phyloP scores from a whole-genome alignment of 2,113 vertebrate species.

The Periophthalmodon schlosseri region DNA sequence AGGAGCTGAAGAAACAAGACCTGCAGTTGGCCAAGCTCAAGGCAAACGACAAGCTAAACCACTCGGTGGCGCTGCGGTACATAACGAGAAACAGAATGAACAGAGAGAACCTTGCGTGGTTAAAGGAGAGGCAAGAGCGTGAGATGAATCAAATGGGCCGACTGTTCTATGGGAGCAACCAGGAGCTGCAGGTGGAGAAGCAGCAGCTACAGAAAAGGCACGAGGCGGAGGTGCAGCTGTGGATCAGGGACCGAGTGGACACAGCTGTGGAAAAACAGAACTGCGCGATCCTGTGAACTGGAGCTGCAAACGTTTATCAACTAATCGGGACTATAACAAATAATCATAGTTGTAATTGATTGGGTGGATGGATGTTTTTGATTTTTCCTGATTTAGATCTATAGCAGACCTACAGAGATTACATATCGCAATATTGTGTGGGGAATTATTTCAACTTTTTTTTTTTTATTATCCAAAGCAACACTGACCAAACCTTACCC shows the following conservation, averaged over 20 bases:
- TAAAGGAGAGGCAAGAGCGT: conserved; percentile 9
- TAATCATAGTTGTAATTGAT: no score
- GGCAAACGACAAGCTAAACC: accelerated
- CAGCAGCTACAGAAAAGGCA: background rate
- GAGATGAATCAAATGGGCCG: background rate
- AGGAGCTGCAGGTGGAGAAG: background rate
- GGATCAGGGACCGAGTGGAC: conserved; percentile 23
- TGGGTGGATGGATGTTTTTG: no score
- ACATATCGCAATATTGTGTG: no score
- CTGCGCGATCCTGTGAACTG: conserved; percentile 27
- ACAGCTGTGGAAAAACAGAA: accelerated
- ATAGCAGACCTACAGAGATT: no score
- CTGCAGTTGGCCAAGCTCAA: background rate
- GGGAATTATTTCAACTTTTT: no score
- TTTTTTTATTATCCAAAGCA: no score
- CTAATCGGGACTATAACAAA: no score
- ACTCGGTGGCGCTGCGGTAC: background rate
- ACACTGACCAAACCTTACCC: no score
- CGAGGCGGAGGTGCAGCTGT: conserved; percentile 7
- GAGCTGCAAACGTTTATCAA: no score
- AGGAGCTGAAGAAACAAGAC: background rate
- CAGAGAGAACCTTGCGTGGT: background rate
- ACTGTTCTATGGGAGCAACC: accelerated
- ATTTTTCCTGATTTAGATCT: no score
- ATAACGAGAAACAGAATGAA: background rate